Evolutionary conservation across 2,113 vertebrate genomes (phyloP), one percentile per base, ranked within the genome.

Genomic region (Gorsachius goisagi): DNA sequence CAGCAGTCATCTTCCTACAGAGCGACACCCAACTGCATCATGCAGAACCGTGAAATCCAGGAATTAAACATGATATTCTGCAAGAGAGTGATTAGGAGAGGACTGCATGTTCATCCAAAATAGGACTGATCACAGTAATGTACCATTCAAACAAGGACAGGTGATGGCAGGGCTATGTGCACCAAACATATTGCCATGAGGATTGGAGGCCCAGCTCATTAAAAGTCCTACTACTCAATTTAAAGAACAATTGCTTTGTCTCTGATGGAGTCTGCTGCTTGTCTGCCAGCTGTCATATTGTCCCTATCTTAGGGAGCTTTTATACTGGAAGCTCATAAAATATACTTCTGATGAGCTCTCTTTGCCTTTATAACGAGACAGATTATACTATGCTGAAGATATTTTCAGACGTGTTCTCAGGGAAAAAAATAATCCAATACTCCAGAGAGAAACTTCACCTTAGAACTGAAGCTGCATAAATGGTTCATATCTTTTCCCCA

Each of bases 241-340:
- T 80, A 83, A 96, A 72, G 60, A 90, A 64, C 21, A 49, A 14
- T 69, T 90, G 10, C 64, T 80, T 93, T 5, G 1, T 32, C 41
- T 90, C 80, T 94, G 69, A 79, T 2, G 2, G 50, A 90, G 62
- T 50, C 73, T 95, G 45, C 66, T 75, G 30, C 63, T 83, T 94
- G 88, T 89, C 79, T 93, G 64, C 90, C 58, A 87, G 79, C 64
- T 93, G 85, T 93, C 75, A 81, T 92, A 60, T 50, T 88, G 85
- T 80, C 62, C 47, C 22, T 85, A 3, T 84, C 28, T 71, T 45
- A 76, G 71, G 37, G 24, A 90, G 44, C 3, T 74, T 93, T 94
- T 95, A n/a, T 72, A 67, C 58, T 77, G 68, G 35, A 28, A 85
- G 52, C 49, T 92, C 71, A 66, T 88, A 86, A 92, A 93, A 80